Conservation (phyloP, 2,113 vertebrate genomes). For the Casuarius casuarius region DNA sequence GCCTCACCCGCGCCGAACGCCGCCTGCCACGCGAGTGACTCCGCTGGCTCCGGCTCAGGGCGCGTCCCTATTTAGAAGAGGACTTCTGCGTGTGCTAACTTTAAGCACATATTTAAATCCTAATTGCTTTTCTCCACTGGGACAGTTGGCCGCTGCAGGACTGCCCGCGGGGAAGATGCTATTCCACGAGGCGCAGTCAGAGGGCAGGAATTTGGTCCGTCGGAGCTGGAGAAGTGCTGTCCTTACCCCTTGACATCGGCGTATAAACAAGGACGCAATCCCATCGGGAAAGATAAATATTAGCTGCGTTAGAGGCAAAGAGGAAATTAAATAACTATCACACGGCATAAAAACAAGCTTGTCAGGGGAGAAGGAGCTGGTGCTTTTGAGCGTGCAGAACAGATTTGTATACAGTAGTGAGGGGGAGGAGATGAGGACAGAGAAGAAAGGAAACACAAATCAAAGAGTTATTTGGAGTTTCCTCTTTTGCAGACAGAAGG, state of each 20-base stretch:
- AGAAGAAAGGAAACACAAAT: conserved; percentile 62
- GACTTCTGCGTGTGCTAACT: not conserved
- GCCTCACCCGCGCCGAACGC: not conserved
- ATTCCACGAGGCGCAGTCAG: conserved; percentile 11
- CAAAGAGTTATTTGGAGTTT: conserved; percentile 62
- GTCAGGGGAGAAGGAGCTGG: not conserved
- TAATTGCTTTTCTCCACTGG: not conserved
- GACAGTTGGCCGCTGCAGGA: not conserved
- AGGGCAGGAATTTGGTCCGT: conserved; percentile 22
- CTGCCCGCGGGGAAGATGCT: not conserved
- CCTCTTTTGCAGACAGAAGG: conserved; percentile 48
- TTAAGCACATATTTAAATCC: not conserved
- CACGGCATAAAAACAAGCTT: not conserved
- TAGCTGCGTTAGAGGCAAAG: not conserved
- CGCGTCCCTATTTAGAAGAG: not conserved
- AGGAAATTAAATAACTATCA: conserved; percentile 58
- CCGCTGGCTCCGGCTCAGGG: not conserved
- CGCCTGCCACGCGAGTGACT: not conserved
- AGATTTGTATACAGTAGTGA: conserved; percentile 62
- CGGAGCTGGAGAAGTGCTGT: not conserved
- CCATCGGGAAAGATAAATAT: conserved; percentile 27
- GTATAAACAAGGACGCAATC: not conserved
- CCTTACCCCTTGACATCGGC: conserved; percentile 11
- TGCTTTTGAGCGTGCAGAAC: not conserved
- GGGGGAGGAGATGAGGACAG: conserved; percentile 70